phyloP scores from a whole-genome alignment of 2,797 vertebrate species.

The Perodicticus potto region DNA sequence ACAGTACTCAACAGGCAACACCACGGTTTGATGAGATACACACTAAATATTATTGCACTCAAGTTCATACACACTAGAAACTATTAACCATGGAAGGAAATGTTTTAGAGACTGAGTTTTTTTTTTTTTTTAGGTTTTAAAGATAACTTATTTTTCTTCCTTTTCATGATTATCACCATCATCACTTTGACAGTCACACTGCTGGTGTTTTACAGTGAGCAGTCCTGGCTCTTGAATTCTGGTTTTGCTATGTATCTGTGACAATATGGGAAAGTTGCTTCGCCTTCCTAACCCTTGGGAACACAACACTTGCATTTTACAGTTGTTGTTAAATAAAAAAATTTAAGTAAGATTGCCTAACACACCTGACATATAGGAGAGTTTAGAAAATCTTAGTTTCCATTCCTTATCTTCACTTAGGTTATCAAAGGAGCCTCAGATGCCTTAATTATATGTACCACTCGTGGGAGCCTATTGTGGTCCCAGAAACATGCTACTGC shows the following conservation, averaged over 20 bases:
- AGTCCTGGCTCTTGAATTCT: not conserved
- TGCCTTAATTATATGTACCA: not conserved
- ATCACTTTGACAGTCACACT: not conserved
- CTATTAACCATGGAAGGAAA: not conserved
- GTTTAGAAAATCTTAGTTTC: conserved; percentile 14
- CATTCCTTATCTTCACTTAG: not conserved
- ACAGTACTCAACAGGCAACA: not conserved
- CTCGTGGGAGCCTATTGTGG: not conserved
- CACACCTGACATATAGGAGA: not conserved
- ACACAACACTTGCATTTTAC: not conserved
- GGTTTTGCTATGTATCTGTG: not conserved
- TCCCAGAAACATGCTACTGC: not conserved
- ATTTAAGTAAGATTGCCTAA: conserved; percentile 19
- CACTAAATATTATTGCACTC: not conserved
- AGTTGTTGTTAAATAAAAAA: not conserved
- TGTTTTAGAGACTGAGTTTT: not conserved
- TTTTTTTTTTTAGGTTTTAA: conserved; percentile 15
- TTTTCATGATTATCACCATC: not conserved
- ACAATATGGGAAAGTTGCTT: not conserved
- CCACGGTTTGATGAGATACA: not conserved
- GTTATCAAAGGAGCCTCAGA: not conserved
- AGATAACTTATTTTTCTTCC: not conserved
- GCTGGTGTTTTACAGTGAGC: not conserved
- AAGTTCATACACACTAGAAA: not conserved
- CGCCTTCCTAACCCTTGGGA: not conserved